Conservation (phyloP, 2,797 vertebrate species). For the Microchirus variegatus region DNA sequence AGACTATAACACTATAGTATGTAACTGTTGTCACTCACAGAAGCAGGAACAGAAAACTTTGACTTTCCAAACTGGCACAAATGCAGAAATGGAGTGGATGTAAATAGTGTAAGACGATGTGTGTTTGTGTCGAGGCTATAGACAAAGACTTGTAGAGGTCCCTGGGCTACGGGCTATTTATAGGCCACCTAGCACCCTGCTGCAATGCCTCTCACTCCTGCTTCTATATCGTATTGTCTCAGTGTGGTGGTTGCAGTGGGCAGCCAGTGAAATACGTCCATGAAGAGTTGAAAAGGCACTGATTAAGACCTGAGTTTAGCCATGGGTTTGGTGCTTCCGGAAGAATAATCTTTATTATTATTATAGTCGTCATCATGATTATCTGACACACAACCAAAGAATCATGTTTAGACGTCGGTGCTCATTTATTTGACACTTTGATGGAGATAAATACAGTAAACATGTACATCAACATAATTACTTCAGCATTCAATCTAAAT, state of each 20-base stretch:
- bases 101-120: no score
- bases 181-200: slow-evolving; percentile 66
- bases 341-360: no score
- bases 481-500: no score
- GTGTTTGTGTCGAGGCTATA: slow-evolving; percentile 50
- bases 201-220: slow-evolving; percentile 60
- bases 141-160: slow-evolving; percentile 64
- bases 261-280: not conserved
- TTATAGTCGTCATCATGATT: no score
- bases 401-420: not conserved
- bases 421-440: slow-evolving; percentile 22
- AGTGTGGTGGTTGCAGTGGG: slow-evolving; percentile 24
- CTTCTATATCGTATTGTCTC: slow-evolving; percentile 53
- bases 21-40: slow-evolving; percentile 17
- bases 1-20: slow-evolving; percentile 23
- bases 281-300: not conserved
- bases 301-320: no score
- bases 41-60: slow-evolving; percentile 2
- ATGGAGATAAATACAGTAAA: slow-evolving; percentile 3
- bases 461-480: slow-evolving; percentile 17
- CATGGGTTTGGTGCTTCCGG: no score
- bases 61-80: slow-evolving; percentile 1
- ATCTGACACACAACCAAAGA: not conserved
- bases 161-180: slow-evolving; percentile 67
- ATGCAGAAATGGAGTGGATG: slow-evolving; percentile 13